phyloP scores from a whole-genome alignment of 2,888 invertebrate genomes.

The Clistopyga incitator region DNA sequence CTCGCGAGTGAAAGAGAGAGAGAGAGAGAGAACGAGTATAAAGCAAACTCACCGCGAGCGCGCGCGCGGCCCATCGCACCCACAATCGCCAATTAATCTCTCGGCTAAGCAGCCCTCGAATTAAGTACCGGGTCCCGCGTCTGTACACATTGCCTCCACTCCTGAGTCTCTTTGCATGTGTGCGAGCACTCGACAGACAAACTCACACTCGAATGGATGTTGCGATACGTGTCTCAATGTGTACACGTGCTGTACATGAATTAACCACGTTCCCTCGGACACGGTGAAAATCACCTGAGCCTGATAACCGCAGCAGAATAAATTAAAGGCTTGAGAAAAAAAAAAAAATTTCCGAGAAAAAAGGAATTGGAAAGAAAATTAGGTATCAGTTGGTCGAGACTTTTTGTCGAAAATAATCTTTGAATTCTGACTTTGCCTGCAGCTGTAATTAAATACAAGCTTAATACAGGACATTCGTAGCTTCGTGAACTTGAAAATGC shows the following conservation, averaged over 20 bases:
- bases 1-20: conserved; percentile 33
- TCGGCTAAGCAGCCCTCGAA: conserved; percentile 79
- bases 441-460: too few relatives aligned
- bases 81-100: conserved; percentile 82
- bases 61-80: conserved; percentile 75
- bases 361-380: background rate
- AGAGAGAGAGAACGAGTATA: conserved; percentile 57
- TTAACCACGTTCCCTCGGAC: conserved; percentile 8
- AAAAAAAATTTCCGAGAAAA: background rate
- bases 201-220: background rate
- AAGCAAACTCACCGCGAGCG: conserved; percentile 68
- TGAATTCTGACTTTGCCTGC: too few relatives aligned
- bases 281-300: conserved; percentile 15
- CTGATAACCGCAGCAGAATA: background rate
- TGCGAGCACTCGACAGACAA: background rate
- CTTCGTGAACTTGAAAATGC: too few relatives aligned
- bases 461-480: too few relatives aligned
- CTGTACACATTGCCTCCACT: conserved; percentile 45
- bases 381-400: background rate
- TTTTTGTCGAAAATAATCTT: background rate
- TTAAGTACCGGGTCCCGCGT: conserved; percentile 74
- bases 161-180: conserved; percentile 22
- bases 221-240: conserved; percentile 8
- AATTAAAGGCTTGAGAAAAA: background rate
- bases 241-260: conserved; percentile 15